phyloP scores from a whole-genome alignment of 2,113 vertebrate genomes.

The Laticauda laticaudata region DNA sequence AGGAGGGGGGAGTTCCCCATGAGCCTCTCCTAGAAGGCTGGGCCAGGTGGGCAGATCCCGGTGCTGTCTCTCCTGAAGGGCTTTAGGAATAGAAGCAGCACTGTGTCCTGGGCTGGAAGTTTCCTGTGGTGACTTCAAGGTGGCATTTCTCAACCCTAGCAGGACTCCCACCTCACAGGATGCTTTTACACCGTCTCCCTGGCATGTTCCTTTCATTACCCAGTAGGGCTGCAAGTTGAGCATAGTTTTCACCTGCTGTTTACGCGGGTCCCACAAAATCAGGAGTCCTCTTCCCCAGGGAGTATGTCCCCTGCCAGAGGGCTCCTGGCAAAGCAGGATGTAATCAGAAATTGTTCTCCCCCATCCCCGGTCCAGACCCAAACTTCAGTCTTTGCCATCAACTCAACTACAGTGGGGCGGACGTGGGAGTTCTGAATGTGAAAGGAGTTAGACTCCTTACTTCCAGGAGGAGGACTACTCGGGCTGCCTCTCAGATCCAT shows the following conservation, averaged over 20 bases:
- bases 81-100: background rate
- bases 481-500: background rate
- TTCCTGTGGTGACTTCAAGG: background rate
- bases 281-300: background rate
- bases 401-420: background rate
- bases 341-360: background rate
- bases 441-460: background rate
- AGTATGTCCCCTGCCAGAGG: background rate
- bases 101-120: background rate
- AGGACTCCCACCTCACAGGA: background rate
- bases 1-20: background rate
- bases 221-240: background rate
- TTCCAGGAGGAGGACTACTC: no score
- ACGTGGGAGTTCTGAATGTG: background rate
- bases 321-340: background rate
- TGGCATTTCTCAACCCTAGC: background rate
- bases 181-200: background rate
- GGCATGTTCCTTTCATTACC: background rate
- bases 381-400: background rate
- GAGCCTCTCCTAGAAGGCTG: background rate
- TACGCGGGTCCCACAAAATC: background rate
- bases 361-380: background rate
- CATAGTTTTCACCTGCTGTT: background rate
- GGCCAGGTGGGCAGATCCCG: background rate
- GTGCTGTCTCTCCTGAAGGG: background rate